These are phyloP conservation scores for Eurystomus glaucurus DNA, from an alignment of 2,797 vertebrate species.

Conservation along the genomic window DNA sequence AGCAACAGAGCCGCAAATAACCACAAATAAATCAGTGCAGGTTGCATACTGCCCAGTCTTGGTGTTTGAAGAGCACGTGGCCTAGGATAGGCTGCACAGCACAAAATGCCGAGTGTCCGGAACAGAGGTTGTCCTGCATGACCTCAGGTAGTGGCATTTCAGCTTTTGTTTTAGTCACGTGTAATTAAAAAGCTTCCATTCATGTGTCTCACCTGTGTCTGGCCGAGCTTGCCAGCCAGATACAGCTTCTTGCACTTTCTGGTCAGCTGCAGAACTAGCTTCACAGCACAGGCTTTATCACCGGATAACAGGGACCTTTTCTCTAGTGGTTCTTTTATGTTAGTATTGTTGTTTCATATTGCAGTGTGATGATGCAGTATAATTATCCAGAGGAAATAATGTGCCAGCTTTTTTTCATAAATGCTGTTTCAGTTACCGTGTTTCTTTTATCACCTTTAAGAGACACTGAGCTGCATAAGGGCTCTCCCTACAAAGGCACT, in stretches of 20 bases:
- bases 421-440: neutral
- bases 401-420: neutral
- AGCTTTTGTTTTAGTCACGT: neutral
- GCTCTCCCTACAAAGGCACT: neutral
- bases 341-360: neutral
- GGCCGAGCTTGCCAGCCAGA: neutral
- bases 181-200: conserved; percentile 10
- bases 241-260: neutral
- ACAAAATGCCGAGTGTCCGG: neutral
- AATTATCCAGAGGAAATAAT: neutral
- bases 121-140: neutral
- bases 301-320: neutral
- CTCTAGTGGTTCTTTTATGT: neutral
- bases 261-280: neutral
- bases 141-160: neutral
- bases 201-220: neutral
- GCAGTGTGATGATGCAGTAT: neutral
- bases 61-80: neutral
- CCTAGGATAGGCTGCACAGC: neutral
- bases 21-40: neutral
- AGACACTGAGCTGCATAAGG: neutral
- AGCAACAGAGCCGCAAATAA: neutral
- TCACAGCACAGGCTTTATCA: neutral
- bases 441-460: neutral
- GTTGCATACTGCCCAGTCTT: neutral